Base-by-base conservation (phyloP, 2,797 vertebrate species). In the Coregonus suidteri region DNA sequence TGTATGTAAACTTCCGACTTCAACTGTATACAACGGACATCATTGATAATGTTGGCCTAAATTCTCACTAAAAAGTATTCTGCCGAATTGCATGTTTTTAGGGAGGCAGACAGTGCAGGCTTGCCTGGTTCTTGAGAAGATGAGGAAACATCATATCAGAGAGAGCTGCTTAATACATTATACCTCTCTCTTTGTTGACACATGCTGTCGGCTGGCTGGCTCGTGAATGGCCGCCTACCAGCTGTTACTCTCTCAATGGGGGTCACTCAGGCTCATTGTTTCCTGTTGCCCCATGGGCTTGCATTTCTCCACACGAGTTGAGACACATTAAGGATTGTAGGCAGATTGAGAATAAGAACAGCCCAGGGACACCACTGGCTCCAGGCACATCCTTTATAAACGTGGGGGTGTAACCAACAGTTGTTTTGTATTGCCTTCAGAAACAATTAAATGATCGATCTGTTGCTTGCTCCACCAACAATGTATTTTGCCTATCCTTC, bases 161-260 rank as follows among this genome's bases (percentile, higher is more conserved):
- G 59, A 9, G 59, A 62, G 77, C 74, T 75, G 73, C 65, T 85
- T 79, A 79, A 83, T 71, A 41, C 77, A 51, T 35, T 25, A 79
- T 75, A 65, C 67, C 65, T 77, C 68, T 70, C 68, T 74, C 76
- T 89, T 85, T 89, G 84, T 84, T 78, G 81, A 75, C 69, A 74
- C 85, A 51, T 82, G 83, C 87, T 85, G 87, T 87, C 74, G 18
- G 78, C 71, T 71, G 74, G 78, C 78, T 68, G 71, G 75, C 82
- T 80, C 66, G 64, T 13, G 80, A 85, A 74, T 68, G 79, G 79
- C 84, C 83, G 87, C 86, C 81, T 87, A 86, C 87, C 88, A 88
- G 88, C 89, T 90, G 89, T 88, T 87, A 67, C 73, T 35, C 51
- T 65, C 76, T 85, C 82, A 86, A 83, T 86, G 74, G 87, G 80